These are phyloP conservation scores for Gari tellinella DNA, from an alignment of 2,888 invertebrate genomes.

Conservation along the genomic window DNA sequence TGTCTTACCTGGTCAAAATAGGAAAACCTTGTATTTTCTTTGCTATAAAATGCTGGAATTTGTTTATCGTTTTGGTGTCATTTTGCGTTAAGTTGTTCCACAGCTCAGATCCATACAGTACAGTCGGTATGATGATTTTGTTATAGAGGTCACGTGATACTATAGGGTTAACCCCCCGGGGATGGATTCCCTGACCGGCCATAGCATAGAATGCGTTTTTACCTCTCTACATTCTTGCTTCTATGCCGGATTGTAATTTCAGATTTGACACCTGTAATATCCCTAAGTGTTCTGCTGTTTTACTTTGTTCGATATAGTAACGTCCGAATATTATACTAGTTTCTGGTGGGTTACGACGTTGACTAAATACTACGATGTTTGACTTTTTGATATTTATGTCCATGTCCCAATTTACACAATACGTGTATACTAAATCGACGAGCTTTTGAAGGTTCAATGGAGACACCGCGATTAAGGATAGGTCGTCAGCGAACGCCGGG, in stretches of 20 bases:
- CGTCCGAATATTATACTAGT: not conserved
- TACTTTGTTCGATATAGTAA: not conserved
- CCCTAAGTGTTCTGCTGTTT: not conserved
- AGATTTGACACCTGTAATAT: not conserved
- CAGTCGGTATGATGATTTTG: not conserved
- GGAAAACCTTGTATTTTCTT: conserved; percentile 2
- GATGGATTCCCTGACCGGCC: conserved; percentile 1
- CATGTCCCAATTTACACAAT: not conserved
- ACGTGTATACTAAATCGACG: not conserved
- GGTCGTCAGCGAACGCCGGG: not conserved
- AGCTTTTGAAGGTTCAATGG: not conserved
- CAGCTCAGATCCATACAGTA: not conserved
- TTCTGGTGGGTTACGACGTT: not conserved
- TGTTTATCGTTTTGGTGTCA: not conserved
- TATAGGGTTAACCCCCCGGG: not conserved
- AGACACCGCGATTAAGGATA: not conserved
- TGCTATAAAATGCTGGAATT: not conserved
- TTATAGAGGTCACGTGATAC: not conserved
- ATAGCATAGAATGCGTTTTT: not conserved
- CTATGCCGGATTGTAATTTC: not conserved
- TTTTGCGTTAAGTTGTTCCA: not conserved
- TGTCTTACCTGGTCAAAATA: not conserved
- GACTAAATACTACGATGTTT: not conserved
- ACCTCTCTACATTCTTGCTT: not conserved
- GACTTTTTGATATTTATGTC: not conserved